A percentile compares a stretch with the other conserved stretches of the same genome.
Evolutionary conservation across 2,113 vertebrate species (phyloP).

Genomic region (Lepidothrix coronata): DNA sequence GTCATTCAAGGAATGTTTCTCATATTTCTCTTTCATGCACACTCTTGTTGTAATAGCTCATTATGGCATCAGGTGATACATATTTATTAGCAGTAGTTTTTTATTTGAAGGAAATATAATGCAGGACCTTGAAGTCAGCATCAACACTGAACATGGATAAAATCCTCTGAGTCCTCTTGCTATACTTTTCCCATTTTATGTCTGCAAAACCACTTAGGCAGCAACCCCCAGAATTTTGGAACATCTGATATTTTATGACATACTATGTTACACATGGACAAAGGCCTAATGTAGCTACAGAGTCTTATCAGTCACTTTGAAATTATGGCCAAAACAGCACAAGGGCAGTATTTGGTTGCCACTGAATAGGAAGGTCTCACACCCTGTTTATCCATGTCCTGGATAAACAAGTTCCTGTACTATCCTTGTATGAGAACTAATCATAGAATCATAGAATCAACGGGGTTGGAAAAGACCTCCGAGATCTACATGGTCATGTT

Average conservation of each 20-base stretch:
- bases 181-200: not conserved
- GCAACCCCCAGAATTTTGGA: not conserved
- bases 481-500: not conserved
- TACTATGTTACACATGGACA: not conserved
- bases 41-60: not conserved
- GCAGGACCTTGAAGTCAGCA: not conserved
- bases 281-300: not conserved
- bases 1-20: not conserved
- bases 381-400: fast-evolving
- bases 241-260: not conserved
- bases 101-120: not conserved
- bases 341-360: not conserved
- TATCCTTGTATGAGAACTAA: not conserved
- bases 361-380: not conserved
- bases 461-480: too few relatives aligned
- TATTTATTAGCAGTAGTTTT: not conserved
- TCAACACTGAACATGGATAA: not conserved
- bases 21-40: not conserved
- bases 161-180: not conserved
- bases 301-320: not conserved
- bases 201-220: not conserved
- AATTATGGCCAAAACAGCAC: not conserved
- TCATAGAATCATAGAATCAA: too few relatives aligned
- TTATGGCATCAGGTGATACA: not conserved
- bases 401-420: not conserved